These are phyloP conservation scores for Noctua fimbriata DNA, from an alignment of 2,888 invertebrate species.

Conservation along the genomic window DNA sequence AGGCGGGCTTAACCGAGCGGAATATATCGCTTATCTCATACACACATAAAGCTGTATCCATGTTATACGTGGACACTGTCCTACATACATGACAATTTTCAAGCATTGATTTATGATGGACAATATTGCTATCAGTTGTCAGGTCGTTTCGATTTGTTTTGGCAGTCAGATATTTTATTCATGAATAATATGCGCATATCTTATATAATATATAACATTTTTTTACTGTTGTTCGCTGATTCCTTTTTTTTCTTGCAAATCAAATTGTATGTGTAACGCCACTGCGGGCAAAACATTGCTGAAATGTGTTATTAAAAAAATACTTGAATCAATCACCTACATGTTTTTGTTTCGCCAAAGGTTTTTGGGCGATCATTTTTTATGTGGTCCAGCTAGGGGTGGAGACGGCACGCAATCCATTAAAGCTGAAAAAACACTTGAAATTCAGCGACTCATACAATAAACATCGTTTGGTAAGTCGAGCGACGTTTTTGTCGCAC, in stretches of 20 bases:
- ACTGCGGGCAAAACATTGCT: neutral
- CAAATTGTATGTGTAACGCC: neutral
- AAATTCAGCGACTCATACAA: constrained; percentile 89
- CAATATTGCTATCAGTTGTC: constrained; percentile 31
- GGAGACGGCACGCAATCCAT: constrained; percentile 83
- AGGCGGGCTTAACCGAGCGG: constrained; percentile 75
- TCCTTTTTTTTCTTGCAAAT: neutral
- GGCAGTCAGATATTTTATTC: constrained; percentile 38
- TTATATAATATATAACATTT: neutral
- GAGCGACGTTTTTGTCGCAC: constrained; percentile 79
- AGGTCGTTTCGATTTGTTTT: constrained; percentile 36
- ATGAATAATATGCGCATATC: constrained; percentile 32
- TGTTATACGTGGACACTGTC: constrained; percentile 37
- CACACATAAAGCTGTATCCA: constrained; percentile 45
- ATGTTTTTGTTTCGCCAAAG: constrained; percentile 27
- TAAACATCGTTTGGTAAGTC: constrained; percentile 82
- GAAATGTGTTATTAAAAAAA: neutral
- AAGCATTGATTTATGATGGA: constrained; percentile 45
- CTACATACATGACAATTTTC: constrained; percentile 53
- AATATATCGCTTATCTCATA: constrained; percentile 75
- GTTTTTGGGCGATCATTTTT: constrained; percentile 70
- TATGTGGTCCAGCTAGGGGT: constrained; percentile 70
- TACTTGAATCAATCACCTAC: constrained; percentile 15
- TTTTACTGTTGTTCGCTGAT: constrained; percentile 11
- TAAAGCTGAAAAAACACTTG: constrained; percentile 88